Conservation (phyloP, 2,888 invertebrate genomes). For the Xestia rhomboidea region DNA sequence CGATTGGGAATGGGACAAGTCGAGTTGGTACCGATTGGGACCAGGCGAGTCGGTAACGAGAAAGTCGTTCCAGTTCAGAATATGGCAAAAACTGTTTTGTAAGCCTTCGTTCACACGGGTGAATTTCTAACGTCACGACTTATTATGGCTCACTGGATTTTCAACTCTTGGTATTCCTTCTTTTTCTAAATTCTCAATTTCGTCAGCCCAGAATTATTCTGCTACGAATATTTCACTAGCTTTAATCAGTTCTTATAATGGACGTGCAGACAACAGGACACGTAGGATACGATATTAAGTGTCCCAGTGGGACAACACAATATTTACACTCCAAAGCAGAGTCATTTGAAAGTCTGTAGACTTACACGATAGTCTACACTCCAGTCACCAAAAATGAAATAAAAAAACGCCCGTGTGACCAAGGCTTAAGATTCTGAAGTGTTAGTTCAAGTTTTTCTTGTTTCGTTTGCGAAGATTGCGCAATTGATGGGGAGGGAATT, state of each 20-base stretch:
- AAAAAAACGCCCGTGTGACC: background rate
- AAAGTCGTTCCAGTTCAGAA: constrained; percentile 35
- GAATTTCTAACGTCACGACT: background rate
- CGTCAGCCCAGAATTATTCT: background rate
- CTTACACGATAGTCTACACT: background rate
- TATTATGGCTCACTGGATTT: background rate
- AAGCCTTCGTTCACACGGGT: background rate
- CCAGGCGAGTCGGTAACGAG: constrained; percentile 32
- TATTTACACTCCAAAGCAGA: background rate
- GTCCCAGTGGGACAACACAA: background rate
- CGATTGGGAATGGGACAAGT: constrained; percentile 56
- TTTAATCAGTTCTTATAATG: background rate
- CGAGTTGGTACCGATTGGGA: constrained; percentile 45
- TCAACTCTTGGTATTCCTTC: background rate
- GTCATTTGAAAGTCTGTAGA: background rate
- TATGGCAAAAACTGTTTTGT: constrained; percentile 29
- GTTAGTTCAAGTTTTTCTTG: constrained; percentile 21
- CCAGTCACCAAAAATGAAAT: background rate
- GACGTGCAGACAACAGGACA: background rate
- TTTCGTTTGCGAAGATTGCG: constrained; percentile 23
- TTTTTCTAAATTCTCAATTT: background rate
- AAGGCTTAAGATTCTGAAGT: constrained; percentile 1
- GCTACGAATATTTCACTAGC: background rate
- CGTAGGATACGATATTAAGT: background rate
- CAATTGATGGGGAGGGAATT: constrained; percentile 8